Evolutionary conservation across 2,888 invertebrate genomes (phyloP).

Genomic region (Mythimna pallens): DNA sequence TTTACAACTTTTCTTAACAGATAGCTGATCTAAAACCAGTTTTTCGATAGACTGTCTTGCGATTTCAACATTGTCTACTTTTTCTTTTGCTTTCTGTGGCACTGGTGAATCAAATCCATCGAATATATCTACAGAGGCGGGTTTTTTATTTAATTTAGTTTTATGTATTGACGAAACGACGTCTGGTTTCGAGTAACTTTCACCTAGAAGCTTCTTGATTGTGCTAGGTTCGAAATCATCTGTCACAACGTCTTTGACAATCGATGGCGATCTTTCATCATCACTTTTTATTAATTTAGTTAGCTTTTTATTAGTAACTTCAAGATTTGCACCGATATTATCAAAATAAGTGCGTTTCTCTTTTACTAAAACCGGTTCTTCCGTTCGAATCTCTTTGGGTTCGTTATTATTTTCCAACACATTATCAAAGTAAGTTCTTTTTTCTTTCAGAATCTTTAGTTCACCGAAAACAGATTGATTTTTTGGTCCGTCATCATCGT

Average conservation of each 20-base stretch:
- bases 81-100: constrained; percentile 58
- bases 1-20: constrained; percentile 42
- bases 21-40: constrained; percentile 67
- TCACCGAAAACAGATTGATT: constrained; percentile 63
- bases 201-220: constrained; percentile 81
- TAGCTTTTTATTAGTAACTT: constrained; percentile 60
- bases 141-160: constrained; percentile 71
- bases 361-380: constrained; percentile 41
- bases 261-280: constrained; percentile 79
- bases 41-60: constrained; percentile 70
- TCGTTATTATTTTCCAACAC: constrained; percentile 35
- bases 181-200: constrained; percentile 75
- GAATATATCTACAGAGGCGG: constrained; percentile 81
- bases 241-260: constrained; percentile 76
- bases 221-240: constrained; percentile 76
- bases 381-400: constrained; percentile 23
- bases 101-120: constrained; percentile 76
- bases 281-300: constrained; percentile 64
- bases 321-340: constrained; percentile 67
- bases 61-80: constrained; percentile 61
- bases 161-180: constrained; percentile 67
- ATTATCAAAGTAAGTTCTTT: constrained; percentile 74
- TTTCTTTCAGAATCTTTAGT: constrained; percentile 73
- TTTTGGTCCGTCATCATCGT: constrained; percentile 50
- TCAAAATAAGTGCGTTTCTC: constrained; percentile 77